Conservation (phyloP, 2,888 invertebrate species). For the Prosapia bicincta region DNA sequence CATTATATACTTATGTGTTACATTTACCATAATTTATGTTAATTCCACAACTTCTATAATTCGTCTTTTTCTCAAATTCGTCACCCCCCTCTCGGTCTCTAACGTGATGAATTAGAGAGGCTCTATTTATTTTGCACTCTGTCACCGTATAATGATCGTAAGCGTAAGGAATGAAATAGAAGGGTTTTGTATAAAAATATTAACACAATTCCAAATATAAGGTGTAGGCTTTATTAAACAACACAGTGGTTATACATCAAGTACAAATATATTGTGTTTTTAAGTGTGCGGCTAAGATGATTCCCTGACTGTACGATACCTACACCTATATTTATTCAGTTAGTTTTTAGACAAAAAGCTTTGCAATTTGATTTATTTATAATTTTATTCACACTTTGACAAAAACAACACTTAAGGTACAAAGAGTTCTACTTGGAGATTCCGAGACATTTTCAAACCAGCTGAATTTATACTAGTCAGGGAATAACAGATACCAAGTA, state of each 20-base stretch:
- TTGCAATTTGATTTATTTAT: slow-evolving; percentile 23
- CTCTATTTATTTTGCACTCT: too few relatives aligned
- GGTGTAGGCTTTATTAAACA: slow-evolving; percentile 40
- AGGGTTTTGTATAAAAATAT: too few relatives aligned
- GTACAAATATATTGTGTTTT: slow-evolving; percentile 33
- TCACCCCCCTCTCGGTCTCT: too few relatives aligned
- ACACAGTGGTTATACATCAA: slow-evolving; percentile 37
- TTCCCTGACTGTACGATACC: slow-evolving; percentile 28
- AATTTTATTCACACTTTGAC: slow-evolving; percentile 28
- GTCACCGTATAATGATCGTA: too few relatives aligned
- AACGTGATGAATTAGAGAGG: too few relatives aligned
- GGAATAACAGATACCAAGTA: not conserved
- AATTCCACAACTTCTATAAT: too few relatives aligned
- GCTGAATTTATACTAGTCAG: not conserved
- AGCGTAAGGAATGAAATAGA: too few relatives aligned
- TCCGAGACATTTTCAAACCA: not conserved
- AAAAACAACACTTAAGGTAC: slow-evolving; percentile 30
- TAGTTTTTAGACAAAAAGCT: slow-evolving; percentile 36
- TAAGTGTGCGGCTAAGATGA: slow-evolving; percentile 32
- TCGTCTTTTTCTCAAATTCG: too few relatives aligned
- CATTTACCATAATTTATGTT: too few relatives aligned
- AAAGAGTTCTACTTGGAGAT: slow-evolving; percentile 26
- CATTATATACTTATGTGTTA: too few relatives aligned
- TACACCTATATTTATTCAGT: slow-evolving; percentile 33
- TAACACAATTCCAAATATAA: slow-evolving; percentile 29